These are phyloP conservation scores for Hemicrepidius hirtus DNA, from an alignment of 2,888 invertebrate genomes.

Conservation along the genomic window DNA sequence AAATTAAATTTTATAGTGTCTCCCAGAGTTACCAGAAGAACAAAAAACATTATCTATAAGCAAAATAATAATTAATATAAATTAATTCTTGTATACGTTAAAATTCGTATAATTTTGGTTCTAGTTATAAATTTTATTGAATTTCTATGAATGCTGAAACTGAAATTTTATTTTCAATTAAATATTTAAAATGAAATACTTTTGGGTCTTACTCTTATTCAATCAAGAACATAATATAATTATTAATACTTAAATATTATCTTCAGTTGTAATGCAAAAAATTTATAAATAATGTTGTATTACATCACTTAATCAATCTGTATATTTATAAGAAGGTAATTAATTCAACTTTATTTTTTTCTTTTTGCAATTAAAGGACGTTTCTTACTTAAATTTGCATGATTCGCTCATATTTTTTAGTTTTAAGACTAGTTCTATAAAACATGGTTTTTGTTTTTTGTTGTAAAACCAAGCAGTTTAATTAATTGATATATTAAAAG, in stretches of 20 bases:
- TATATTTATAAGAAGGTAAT: neutral
- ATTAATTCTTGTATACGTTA: too few species aligned
- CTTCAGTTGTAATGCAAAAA: neutral
- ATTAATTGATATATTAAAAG: conserved; percentile 3
- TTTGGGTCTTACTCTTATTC: too few species aligned
- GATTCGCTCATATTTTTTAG: conserved; percentile 8
- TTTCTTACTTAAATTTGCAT: neutral
- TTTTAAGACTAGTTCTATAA: conserved; percentile 8
- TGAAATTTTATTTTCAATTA: too few species aligned
- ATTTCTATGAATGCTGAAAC: too few species aligned
- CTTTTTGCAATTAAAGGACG: conserved; percentile 4
- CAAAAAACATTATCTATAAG: too few species aligned
- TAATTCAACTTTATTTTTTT: conserved; percentile 6
- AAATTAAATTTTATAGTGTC: neutral
- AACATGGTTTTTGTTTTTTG: conserved; percentile 1
- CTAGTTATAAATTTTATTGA: too few species aligned
- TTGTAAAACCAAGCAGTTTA: conserved; percentile 9
- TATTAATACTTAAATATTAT: neutral
- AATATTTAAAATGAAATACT: too few species aligned
- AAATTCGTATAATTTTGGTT: too few species aligned
- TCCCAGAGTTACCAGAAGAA: too few species aligned
- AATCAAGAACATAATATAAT: too few species aligned
- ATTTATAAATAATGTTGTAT: neutral
- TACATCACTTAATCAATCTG: conserved; percentile 15
- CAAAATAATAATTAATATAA: too few species aligned